phyloP scores from a whole-genome alignment of 1,140 invertebrate genomes.

The Pseudomyrmex gracilis region DNA sequence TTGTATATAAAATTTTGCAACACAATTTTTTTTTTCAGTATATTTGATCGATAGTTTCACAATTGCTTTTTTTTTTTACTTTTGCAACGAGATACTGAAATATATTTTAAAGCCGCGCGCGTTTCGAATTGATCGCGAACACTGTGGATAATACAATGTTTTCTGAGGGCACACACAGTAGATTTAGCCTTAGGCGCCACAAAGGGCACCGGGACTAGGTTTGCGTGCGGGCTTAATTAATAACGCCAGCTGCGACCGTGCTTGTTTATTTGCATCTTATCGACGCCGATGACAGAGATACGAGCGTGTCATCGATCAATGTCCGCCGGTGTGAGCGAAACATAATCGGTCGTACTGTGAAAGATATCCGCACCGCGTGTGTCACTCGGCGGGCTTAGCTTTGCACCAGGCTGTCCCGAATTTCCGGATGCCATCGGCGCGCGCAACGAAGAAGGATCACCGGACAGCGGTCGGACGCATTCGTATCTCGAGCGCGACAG shows the following conservation, averaged over 20 bases:
- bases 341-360: constrained; percentile 57
- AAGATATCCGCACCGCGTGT: constrained; percentile 58
- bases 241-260: constrained; percentile 53
- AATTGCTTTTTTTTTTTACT: background rate
- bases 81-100: background rate
- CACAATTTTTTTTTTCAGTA: too few relatives aligned
- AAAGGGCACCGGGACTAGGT: constrained; percentile 2
- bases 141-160: constrained; percentile 14
- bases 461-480: constrained; percentile 42
- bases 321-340: constrained; percentile 47
- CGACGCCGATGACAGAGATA: constrained; percentile 61
- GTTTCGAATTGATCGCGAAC: background rate
- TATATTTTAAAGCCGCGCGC: too few relatives aligned
- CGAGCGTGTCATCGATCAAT: constrained; percentile 53
- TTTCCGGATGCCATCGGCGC: constrained; percentile 57
- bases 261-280: constrained; percentile 61
- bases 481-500: constrained; percentile 48
- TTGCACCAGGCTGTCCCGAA: constrained; percentile 53
- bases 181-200: constrained; percentile 1
- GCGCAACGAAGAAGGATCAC: constrained; percentile 57
- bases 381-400: constrained; percentile 44
- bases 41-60: too few relatives aligned
- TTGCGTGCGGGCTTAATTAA: constrained; percentile 59
- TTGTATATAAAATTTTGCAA: too few relatives aligned
- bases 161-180: constrained; percentile 8